Base-by-base conservation (phyloP, 2,113 vertebrate genomes). In the Engystomops pustulosus region DNA sequence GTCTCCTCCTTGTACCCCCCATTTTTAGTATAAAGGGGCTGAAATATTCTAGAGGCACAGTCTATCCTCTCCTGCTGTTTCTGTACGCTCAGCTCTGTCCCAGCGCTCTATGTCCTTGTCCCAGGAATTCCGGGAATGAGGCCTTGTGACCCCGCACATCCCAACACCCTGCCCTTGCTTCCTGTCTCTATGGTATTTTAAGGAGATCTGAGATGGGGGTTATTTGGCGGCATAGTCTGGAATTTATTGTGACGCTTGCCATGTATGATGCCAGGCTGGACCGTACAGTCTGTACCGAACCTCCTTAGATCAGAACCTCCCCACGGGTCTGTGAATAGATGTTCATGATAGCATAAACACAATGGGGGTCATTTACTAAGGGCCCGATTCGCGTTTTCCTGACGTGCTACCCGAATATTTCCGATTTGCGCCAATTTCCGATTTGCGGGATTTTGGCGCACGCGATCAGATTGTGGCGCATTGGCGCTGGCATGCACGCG, bases 61-160 rank as follows among this genome's bases (percentile, higher is more conserved):
- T 65, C 11, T 6, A 27, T 32, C 1, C 14, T 34, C 60, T 17
- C 27, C 17, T 17, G 3, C 62, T n/a, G n/a, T n/a, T n/a, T n/a
- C 27, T 30, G 53, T 23, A 23, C 20, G 53, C 3, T 25, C 53
- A 72, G 69, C 8, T 32, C 12, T 10, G 45, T 51, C 58, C 58
- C 25, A 62, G 58, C 58, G 2, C 12, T n/a, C n/a, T 18, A 67
- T 36, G 74, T 53, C 49, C 32, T 51, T 55, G 17, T 80, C 25
- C 34, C 44, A 80, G 79, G 79, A 81, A 81, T 81, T 81, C 79
- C 45, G 20, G 67, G 69, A 83, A 83, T 83, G 80, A 74, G 38
- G 12, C 51, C 69, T 30, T 18, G 53, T 58, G 65, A 81, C 79
- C 65, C 32, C 3, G 23, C 47, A 30, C 51, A 45, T 83, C 69